Evolutionary conservation across 2,797 vertebrate genomes (phyloP).

Genomic region (Ptychadena robeensis): DNA sequence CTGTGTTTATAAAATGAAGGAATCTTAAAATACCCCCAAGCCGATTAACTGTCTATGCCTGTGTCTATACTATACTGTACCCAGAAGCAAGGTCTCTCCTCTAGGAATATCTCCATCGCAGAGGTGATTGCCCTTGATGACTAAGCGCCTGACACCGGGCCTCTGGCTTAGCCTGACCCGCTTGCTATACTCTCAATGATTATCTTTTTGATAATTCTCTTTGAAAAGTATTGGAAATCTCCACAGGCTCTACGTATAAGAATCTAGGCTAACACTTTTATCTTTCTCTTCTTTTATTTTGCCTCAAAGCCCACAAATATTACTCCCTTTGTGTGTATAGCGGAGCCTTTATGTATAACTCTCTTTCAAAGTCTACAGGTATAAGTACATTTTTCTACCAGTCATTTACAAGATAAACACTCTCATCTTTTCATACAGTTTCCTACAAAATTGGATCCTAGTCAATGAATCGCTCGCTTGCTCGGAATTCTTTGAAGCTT

Average conservation of each 20-base stretch:
- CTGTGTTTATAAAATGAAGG: neutral
- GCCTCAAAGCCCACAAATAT: neutral
- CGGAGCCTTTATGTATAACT: neutral
- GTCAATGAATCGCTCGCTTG: neutral
- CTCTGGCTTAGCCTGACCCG: conserved; percentile 19
- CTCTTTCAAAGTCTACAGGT: neutral
- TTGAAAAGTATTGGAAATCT: conserved; percentile 40
- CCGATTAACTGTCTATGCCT: neutral
- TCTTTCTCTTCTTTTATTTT: conserved; percentile 3
- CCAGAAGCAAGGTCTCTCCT: conserved; percentile 20
- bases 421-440: neutral
- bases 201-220: conserved; percentile 51
- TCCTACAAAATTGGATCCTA: neutral
- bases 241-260: conserved; percentile 31
- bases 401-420: conserved; percentile 7
- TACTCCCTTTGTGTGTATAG: conserved; percentile 3
- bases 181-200: conserved; percentile 16
- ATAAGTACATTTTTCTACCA: neutral
- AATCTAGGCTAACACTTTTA: conserved; percentile 11
- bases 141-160: conserved; percentile 14
- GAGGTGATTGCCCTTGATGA: conserved; percentile 40
- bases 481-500: neutral
- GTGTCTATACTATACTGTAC: conserved; percentile 28
- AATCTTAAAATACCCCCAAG: neutral
- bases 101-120: conserved; percentile 24